phyloP scores from a whole-genome alignment of 2,113 vertebrate species.

The Physeter macrocephalus region DNA sequence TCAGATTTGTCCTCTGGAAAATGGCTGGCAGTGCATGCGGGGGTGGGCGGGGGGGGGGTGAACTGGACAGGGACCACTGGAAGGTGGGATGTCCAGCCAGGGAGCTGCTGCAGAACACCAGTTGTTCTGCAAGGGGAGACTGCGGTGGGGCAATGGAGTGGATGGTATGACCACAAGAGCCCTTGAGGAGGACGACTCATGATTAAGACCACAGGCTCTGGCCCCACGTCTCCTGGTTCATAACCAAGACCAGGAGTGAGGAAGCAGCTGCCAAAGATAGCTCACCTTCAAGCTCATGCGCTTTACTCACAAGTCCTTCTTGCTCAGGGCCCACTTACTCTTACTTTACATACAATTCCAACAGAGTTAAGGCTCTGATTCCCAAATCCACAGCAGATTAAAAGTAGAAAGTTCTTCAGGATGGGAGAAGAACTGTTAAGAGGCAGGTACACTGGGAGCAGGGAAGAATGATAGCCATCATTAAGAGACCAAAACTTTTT shows the following conservation, averaged over 20 bases:
- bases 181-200: not conserved
- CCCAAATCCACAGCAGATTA: not conserved
- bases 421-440: not conserved
- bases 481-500: not conserved
- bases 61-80: no score
- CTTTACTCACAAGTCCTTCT: not conserved
- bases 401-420: not conserved
- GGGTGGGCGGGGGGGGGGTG: not conserved
- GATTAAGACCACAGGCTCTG: not conserved
- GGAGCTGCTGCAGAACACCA: not conserved
- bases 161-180: not conserved
- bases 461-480: not conserved
- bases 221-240: not conserved
- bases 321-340: not conserved
- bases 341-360: not conserved
- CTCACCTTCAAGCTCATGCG: accelerated
- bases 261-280: accelerated
- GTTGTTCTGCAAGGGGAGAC: no score
- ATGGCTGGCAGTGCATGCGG: not conserved
- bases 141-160: not conserved
- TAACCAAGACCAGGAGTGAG: not conserved
- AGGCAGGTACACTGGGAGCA: not conserved
- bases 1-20: not conserved
- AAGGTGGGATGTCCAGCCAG: not conserved
- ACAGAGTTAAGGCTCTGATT: not conserved